Evolutionary conservation across 2,113 vertebrate genomes (phyloP).

Genomic region (Triplophysa siluroides): DNA sequence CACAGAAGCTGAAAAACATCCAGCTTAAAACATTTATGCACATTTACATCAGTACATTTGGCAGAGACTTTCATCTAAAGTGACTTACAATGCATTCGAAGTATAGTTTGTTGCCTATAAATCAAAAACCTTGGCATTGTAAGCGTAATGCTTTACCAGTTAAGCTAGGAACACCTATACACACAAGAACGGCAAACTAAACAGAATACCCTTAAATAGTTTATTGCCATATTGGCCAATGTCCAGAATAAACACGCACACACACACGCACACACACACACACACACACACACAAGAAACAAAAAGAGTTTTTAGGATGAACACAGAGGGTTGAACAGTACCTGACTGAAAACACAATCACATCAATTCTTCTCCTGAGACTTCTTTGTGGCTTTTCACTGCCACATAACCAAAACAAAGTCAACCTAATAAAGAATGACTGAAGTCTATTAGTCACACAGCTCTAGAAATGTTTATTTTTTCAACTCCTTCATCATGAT

Average conservation of each 20-base stretch:
- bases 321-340: constrained; percentile 37
- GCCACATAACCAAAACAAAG: constrained; percentile 63
- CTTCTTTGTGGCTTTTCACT: constrained; percentile 46
- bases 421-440: constrained; percentile 64
- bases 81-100: no score
- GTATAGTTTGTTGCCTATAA: no score
- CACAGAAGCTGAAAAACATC: constrained; percentile 35
- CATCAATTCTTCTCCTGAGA: constrained; percentile 64
- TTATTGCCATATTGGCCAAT: constrained; percentile 14
- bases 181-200: background rate
- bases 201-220: background rate
- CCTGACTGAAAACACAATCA: constrained; percentile 55
- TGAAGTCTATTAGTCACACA: constrained; percentile 18
- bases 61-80: background rate
- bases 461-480: constrained; percentile 2
- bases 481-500: constrained; percentile 28
- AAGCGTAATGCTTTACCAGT: no score
- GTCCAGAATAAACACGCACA: constrained; percentile 35
- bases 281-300: background rate
- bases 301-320: constrained; percentile 41
- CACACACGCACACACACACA: background rate
- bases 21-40: background rate
- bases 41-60: background rate
- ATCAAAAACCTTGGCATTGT: no score
- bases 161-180: no score